Evolutionary conservation across 1,140 invertebrate genomes (phyloP).

Genomic region (Trichonephila clavata): DNA sequence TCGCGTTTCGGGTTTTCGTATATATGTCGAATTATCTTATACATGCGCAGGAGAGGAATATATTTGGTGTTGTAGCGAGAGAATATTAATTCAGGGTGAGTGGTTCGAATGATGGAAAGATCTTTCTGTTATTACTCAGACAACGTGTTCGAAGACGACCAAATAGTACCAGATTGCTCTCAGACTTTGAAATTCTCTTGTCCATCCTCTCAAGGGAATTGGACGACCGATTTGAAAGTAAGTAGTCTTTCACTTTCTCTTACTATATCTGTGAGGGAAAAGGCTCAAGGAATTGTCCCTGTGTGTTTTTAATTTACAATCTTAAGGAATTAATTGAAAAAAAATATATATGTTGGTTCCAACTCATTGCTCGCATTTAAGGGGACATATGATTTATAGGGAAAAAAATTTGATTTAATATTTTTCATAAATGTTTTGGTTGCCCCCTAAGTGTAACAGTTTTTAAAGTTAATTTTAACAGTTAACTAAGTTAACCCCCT

Average conservation of each 20-base stretch:
- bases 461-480: no score
- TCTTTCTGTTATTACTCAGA: conserved; percentile 42
- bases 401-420: no score
- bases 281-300: no score
- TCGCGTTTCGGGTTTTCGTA: not conserved
- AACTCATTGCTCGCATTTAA: no score
- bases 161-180: conserved; percentile 80
- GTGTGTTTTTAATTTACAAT: no score
- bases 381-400: no score
- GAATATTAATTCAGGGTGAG: not conserved
- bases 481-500: no score
- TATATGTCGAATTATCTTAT: not conserved
- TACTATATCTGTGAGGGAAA: not conserved
- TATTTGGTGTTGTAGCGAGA: not conserved
- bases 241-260: not conserved
- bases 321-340: no score
- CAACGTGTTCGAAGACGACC: conserved; percentile 79
- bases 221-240: not conserved
- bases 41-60: not conserved
- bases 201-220: not conserved
- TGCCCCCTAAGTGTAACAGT: no score
- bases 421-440: no score
- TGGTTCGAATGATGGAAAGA: conserved; percentile 65
- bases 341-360: no score
- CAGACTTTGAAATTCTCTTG: not conserved